Evolutionary conservation across 2,113 vertebrate genomes (phyloP), one percentile per base, ranked within the genome.

Genomic region (Campylomormyrus numenius): DNA sequence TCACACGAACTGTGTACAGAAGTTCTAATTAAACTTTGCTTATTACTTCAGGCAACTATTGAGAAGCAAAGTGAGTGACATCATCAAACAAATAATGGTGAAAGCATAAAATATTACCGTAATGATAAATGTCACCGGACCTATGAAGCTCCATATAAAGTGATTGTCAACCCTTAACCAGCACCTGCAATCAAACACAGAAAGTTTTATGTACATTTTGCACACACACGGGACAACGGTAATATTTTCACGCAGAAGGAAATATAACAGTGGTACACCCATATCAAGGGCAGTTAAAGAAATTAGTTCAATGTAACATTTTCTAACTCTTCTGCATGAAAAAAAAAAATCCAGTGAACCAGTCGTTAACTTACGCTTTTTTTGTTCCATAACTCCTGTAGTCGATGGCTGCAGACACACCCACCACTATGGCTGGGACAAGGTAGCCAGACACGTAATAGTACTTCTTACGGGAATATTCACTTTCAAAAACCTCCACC

Each of bases 91-190:
- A 35, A 39, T 39, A 52, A 77, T 56, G 87, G 70, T 86, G 89
- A 3, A 62, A 49, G 62, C 90, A 90, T 90, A 89, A 91, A 42
- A 89, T 93, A 97, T 97, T 97, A 99, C 98, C 98, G 99, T 96
- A 94, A 99, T 99, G 95, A 99, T 98, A 93, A 99, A 98, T 92
- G 97, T 98, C 94, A 99, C 98, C 10, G 98, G 98, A 94, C 98
- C 98, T 93, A 99, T 98, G 94, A 99, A 99, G 93, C 98, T 99
- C 98, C 98, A 99, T 96, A 99, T 99, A 96, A 99, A 99, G 94
- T 99, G 98, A 94, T 99, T 99, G 95, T 99, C 98, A 95, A 99
- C 97, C 56, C 96, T 97, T 92, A 99, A 97, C 98, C 98, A 99
- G 95, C 98, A 99, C 94, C 98, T 99, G 84, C 80, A 24, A 93